Evolutionary conservation across 2,888 invertebrate genomes (phyloP), one percentile per base, ranked within the genome.

Genomic region (Eumerus sabulonum): DNA sequence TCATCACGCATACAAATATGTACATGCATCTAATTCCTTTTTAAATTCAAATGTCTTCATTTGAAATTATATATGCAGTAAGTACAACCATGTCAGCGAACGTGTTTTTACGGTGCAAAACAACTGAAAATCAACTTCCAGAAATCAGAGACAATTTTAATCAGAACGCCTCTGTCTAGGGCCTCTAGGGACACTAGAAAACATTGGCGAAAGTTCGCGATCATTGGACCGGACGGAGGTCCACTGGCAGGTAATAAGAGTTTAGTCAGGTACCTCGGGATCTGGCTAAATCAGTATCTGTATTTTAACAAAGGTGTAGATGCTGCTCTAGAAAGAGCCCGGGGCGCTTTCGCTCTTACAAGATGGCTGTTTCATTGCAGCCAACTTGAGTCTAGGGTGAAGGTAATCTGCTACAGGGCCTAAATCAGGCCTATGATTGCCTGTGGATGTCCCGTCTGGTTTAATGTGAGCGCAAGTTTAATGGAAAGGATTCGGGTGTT

Each of bases 301-400:
- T 48, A 48, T 48, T 48, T 48, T 48, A 18, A 48, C 19, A 48
- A 48, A 48, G 18, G 17, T 48, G 48, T 48, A 18, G 48, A 48
- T 48, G 48, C 18, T 48, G 48, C 48, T 48, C 18, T 48, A n/a
- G 16, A 17, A 16, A 16, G 48, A 9, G 48, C 48, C 17, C 48
- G 18, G 19, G 18, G 48, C 16, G 17, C 9, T n/a, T 40, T 40
- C n/a, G 40, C n/a, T n/a, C 40, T 40, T 1, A 40, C 40, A 40
- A 40, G n/a, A n/a, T 3, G 40, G n/a, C 40, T 40, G 40, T 40
- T 40, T 40, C n/a, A 40, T 40, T 5, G 40, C 40, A 40, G 40
- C 40, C 40, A 40, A 40, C 40, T 40, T n/a, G 40, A 40, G 3
- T 11, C 40, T 3, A 40, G 40, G 40, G 40, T 40, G 40, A 40